Evolutionary conservation across 2,113 vertebrate species (phyloP).

Genomic region (Capreolus pygargus): DNA sequence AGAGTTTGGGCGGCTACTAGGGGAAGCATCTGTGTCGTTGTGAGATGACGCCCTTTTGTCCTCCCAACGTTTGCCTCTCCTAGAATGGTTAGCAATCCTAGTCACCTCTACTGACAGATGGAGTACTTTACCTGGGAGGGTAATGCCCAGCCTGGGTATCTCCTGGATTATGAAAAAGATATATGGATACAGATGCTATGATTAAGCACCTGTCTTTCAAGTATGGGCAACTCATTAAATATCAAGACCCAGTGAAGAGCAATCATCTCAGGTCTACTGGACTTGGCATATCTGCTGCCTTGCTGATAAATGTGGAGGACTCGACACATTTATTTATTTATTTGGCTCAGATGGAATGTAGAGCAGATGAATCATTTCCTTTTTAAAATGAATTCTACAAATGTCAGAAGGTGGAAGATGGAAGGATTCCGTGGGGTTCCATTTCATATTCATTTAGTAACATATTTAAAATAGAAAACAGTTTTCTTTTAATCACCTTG

Average conservation of each 20-base stretch:
- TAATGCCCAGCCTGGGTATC: fast-evolving
- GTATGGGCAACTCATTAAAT: not conserved
- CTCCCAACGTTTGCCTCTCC: not conserved
- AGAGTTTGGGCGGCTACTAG: fast-evolving
- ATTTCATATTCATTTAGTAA: not conserved
- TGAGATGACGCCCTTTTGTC: not conserved
- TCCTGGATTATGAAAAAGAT: too few species aligned
- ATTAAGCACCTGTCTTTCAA: not conserved
- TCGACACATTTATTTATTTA: not conserved
- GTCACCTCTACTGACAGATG: not conserved
- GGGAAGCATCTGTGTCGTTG: fast-evolving
- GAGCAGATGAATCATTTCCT: not conserved
- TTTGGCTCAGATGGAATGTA: not conserved
- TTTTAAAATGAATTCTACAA: not conserved
- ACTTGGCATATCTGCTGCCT: too few species aligned
- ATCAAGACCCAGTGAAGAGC: not conserved
- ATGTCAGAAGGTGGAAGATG: not conserved
- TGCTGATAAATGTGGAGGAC: not conserved
- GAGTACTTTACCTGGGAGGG: not conserved
- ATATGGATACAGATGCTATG: not conserved
- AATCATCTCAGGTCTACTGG: not conserved
- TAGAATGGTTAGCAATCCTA: too few species aligned
- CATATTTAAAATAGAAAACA: not conserved
- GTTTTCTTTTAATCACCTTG: slow-evolving; percentile 30
- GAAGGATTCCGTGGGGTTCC: not conserved